A percentile compares a stretch with the other conserved stretches of the same genome.
Evolutionary conservation across 1,140 invertebrate species (phyloP).

Genomic region (Aphis craccivora): DNA sequence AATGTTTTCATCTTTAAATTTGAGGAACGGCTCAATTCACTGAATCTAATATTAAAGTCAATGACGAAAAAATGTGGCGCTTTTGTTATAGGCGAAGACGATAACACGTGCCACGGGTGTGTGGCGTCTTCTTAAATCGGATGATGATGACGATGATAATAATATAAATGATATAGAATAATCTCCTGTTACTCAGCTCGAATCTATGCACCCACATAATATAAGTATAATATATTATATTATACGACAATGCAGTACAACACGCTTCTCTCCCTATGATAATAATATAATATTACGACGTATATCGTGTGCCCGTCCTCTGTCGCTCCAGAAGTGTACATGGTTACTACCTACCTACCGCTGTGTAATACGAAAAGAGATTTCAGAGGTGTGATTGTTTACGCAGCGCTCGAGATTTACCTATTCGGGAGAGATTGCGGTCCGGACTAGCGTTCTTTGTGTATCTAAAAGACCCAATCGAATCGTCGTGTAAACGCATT

Average conservation of each 20-base stretch:
- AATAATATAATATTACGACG: neutral
- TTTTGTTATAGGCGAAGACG: too few relatives aligned
- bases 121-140: too few relatives aligned
- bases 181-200: too few relatives aligned
- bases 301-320: neutral
- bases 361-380: neutral
- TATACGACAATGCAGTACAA: too few relatives aligned
- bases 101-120: too few relatives aligned
- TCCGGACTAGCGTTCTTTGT: neutral
- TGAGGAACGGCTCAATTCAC: too few relatives aligned
- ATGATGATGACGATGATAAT: too few relatives aligned
- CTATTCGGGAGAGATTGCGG: neutral
- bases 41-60: too few relatives aligned
- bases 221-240: too few relatives aligned
- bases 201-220: neutral
- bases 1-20: too few relatives aligned
- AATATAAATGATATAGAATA: too few relatives aligned
- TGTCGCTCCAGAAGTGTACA: neutral
- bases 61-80: too few relatives aligned
- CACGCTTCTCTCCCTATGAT: neutral
- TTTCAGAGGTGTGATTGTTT: slow-evolving; percentile 10
- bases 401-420: neutral
- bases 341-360: neutral
- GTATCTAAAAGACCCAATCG: neutral
- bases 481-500: neutral